phyloP scores from a whole-genome alignment of 2,113 vertebrate genomes.

The Ginglymostoma cirratum region DNA sequence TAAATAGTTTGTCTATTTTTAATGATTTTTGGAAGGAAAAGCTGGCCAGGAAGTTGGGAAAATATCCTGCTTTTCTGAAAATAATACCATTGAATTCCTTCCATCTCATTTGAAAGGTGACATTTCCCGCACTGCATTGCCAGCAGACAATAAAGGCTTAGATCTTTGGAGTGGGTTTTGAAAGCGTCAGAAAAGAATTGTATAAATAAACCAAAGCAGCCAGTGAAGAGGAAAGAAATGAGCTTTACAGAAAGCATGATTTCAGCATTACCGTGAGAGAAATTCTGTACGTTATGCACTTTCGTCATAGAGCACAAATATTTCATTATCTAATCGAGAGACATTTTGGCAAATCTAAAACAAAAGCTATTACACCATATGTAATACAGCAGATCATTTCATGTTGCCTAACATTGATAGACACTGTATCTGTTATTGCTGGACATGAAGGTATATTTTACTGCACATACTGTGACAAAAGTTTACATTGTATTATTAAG shows the following conservation, averaged over 20 bases:
- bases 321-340: neutral
- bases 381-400: slow-evolving; percentile 13
- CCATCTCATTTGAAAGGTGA: neutral
- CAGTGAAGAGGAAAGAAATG: neutral
- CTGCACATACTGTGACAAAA: neutral
- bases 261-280: neutral
- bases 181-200: neutral
- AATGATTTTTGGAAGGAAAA: neutral
- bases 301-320: neutral
- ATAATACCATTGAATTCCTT: neutral
- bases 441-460: neutral
- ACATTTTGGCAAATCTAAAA: neutral
- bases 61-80: neutral
- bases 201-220: neutral
- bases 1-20: neutral
- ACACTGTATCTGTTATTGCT: neutral
- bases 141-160: neutral
- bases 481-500: no score
- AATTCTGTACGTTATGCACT: neutral
- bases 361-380: neutral
- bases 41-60: neutral
- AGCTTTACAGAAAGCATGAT: neutral
- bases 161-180: neutral
- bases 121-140: neutral
- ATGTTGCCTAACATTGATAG: neutral